Evolutionary conservation across 1,140 invertebrate species (phyloP).

Genomic region (Lepidurus couesii): DNA sequence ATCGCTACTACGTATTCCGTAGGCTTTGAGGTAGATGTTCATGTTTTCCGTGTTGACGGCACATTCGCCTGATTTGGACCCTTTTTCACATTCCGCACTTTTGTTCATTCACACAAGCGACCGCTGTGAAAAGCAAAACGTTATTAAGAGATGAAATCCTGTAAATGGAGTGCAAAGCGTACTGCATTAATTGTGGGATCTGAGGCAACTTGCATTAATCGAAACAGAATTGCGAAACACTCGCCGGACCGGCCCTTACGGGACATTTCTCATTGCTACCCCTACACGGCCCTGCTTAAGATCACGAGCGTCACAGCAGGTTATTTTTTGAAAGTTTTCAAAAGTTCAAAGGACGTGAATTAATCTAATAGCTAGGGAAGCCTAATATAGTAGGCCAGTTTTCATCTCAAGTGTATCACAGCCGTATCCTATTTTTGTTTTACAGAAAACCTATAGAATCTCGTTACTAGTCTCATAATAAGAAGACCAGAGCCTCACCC

Average conservation of each 20-base stretch:
- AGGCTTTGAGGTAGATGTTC: constrained; percentile 44
- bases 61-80: constrained; percentile 40
- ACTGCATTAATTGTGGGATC: constrained; percentile 46
- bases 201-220: constrained; percentile 42
- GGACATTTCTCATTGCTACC: constrained; percentile 40
- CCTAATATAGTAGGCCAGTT: too few species aligned
- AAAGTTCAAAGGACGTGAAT: too few species aligned
- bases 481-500: too few species aligned
- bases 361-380: too few species aligned
- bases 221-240: constrained; percentile 39
- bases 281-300: constrained; percentile 35
- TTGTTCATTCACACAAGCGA: constrained; percentile 6
- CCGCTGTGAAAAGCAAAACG: neutral
- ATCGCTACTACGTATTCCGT: constrained; percentile 41
- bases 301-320: neutral
- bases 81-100: constrained; percentile 27
- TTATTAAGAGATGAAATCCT: neutral
- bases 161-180: constrained; percentile 27
- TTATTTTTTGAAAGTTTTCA: too few species aligned
- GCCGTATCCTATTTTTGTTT: too few species aligned
- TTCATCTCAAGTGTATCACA: too few species aligned
- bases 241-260: constrained; percentile 37
- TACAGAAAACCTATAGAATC: too few species aligned
- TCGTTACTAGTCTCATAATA: too few species aligned
- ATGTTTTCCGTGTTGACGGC: constrained; percentile 42